A percentile compares a stretch with the other conserved stretches of the same genome.
Evolutionary conservation across 64 coral and sea anemone genomes (phyloP).

Genomic region (Pocillopora verrucosa): DNA sequence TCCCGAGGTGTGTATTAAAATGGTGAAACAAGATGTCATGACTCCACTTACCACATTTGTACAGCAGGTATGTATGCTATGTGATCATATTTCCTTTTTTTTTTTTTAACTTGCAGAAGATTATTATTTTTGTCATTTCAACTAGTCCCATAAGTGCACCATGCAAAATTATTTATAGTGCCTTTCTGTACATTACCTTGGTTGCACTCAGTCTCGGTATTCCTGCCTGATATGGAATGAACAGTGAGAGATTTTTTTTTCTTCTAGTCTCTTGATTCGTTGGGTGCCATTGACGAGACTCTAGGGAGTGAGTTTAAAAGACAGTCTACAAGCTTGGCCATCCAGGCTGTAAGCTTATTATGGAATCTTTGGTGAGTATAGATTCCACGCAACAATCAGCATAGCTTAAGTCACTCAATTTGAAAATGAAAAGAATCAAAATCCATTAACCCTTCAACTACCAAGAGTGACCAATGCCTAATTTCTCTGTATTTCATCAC

Average conservation of each 20-base stretch:
- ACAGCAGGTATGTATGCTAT: conserved; percentile 44
- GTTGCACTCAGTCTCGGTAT: too few relatives aligned
- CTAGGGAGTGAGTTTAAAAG: conserved; percentile 47
- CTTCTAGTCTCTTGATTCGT: conserved; percentile 61
- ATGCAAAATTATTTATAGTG: too few relatives aligned
- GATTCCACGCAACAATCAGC: background rate
- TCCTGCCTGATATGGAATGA: too few relatives aligned
- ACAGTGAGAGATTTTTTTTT: too few relatives aligned
- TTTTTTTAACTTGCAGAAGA: too few relatives aligned
- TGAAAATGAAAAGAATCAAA: background rate
- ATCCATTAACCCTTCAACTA: background rate
- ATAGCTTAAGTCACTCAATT: background rate
- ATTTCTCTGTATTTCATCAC: too few relatives aligned
- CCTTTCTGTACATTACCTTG: too few relatives aligned
- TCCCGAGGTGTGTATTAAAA: conserved; percentile 68
- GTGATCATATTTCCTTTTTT: too few relatives aligned
- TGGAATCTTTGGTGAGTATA: conserved; percentile 90
- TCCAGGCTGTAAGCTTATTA: conserved; percentile 78
- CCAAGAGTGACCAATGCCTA: too few relatives aligned
- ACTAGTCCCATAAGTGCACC: too few relatives aligned
- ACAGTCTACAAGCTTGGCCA: conserved; percentile 62
- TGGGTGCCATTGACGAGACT: conserved; percentile 32
- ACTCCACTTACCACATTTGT: conserved; percentile 82
- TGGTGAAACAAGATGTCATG: conserved; percentile 97
- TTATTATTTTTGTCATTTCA: too few relatives aligned